Base-by-base conservation (phyloP, 2,113 vertebrate species). In the Albula goreensis region DNA sequence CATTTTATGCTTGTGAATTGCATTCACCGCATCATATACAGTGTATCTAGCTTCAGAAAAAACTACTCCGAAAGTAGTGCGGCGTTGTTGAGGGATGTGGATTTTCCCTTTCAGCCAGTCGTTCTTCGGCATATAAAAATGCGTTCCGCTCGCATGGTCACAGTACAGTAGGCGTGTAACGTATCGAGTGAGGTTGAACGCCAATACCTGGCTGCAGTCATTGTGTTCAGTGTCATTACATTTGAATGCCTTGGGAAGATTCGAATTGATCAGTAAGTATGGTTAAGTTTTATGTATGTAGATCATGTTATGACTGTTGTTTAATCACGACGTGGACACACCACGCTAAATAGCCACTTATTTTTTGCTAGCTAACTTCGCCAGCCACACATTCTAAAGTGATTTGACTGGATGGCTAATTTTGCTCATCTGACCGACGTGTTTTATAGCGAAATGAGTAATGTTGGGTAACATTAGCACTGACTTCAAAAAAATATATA, bases 161-260 rank as follows among this genome's bases (percentile, higher is more conserved):
- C 93, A 91, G 90, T 88, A 60, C 86, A 41, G 0, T 2, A 0
- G 52, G 0, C 0, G 8, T 1, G 41, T 7, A 51, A 8, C 81
- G 56, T 86, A 89, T 17, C 22, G 82, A 81, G 90, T 89, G 90
- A 83, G 90, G 88, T 83, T 85, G 81, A 92, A 92, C 88, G 90
- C 89, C 91, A 70, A 51, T 52, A 89, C 90, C 87, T 86, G 50
- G 77, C 85, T 80, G 56, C 78, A 19, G 25, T 83, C 31, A 22
- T 82, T 86, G 63, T 88, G 88, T 31, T 56, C 52, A 87, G 70
- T 79, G 2, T 1, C 60, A 66, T 15, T 66, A 15, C 88, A 85
- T 85, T 86, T 89, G 89, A 93, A 88, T 86, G 85, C 89, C 87
- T 85, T 84, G 85, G 80, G 82, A 86, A 78, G 83, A 88, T 85